A percentile compares a stretch with the other conserved stretches of the same genome.
Evolutionary conservation across 2,888 invertebrate genomes (phyloP).

Genomic region (Polyommatus iphigenia): DNA sequence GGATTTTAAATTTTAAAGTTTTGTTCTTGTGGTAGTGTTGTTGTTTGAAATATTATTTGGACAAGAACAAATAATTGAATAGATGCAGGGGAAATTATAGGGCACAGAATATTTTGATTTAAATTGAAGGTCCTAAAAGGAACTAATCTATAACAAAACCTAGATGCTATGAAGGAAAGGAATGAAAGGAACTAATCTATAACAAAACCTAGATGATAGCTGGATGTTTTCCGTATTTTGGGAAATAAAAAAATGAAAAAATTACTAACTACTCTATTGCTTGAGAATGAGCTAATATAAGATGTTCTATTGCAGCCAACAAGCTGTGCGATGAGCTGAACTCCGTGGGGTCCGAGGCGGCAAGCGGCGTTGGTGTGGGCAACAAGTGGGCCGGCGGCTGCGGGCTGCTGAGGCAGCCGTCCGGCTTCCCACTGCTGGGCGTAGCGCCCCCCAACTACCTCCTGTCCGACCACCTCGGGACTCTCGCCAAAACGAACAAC

Average conservation of each 20-base stretch:
- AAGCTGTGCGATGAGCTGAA: conserved; percentile 73
- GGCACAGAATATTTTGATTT: no score
- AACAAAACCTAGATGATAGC: no score
- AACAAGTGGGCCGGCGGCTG: conserved; percentile 82
- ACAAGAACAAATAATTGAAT: no score
- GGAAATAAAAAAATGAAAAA: no score
- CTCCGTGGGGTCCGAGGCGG: conserved; percentile 63
- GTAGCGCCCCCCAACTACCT: conserved; percentile 82
- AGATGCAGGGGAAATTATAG: no score
- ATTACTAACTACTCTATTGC: no score
- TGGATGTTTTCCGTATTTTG: no score
- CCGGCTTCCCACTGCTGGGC: conserved; percentile 80
- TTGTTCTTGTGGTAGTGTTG: neutral
- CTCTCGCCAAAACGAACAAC: conserved; percentile 81
- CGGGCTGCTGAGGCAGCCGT: conserved; percentile 82
- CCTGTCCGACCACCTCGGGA: conserved; percentile 82
- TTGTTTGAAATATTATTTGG: neutral
- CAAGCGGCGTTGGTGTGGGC: conserved; percentile 59
- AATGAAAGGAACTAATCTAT: no score
- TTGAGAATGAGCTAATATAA: neutral
- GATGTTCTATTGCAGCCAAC: conserved; percentile 58
- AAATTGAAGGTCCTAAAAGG: no score
- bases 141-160: no score
- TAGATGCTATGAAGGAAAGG: no score
- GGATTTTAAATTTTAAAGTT: conserved; percentile 6